These are phyloP conservation scores for Epizoanthus ramosus DNA, from an alignment of 92 coral and sea anemone species.

Conservation along the genomic window DNA sequence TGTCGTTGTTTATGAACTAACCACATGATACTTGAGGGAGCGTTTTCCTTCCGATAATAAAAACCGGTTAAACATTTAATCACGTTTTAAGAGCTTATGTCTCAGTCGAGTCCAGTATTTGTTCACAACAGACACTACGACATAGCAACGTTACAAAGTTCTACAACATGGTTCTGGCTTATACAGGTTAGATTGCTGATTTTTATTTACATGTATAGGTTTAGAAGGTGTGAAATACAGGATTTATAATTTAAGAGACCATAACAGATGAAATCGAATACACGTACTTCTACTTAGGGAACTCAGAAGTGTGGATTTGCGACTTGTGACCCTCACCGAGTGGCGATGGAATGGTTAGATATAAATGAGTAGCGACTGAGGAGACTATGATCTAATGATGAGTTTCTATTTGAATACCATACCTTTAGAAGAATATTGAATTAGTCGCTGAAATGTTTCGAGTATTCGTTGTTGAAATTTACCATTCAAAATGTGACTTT, in stretches of 20 bases:
- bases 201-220: neutral
- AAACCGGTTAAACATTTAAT: conserved; percentile 14
- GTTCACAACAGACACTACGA: neutral
- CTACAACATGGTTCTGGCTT: conserved; percentile 24
- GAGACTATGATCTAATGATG: neutral
- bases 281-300: neutral
- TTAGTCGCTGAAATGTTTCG: neutral
- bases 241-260: conserved; percentile 14
- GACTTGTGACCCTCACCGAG: conserved; percentile 2
- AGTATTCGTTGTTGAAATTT: neutral
- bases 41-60: conserved; percentile 21
- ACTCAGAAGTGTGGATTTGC: too few relatives aligned
- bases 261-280: conserved; percentile 8
- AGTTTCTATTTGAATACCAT: neutral
- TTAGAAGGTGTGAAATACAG: conserved; percentile 32
- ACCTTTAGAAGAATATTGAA: neutral
- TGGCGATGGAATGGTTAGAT: neutral
- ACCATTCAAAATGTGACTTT: neutral
- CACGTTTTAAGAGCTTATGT: conserved; percentile 7
- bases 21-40: conserved; percentile 23
- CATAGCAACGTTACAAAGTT: neutral
- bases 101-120: neutral
- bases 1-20: conserved; percentile 15
- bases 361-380: neutral
- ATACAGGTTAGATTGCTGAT: conserved; percentile 29